These are phyloP conservation scores for Pelecanoides urinatrix DNA, from an alignment of 2,113 vertebrate genomes.

Conservation along the genomic window DNA sequence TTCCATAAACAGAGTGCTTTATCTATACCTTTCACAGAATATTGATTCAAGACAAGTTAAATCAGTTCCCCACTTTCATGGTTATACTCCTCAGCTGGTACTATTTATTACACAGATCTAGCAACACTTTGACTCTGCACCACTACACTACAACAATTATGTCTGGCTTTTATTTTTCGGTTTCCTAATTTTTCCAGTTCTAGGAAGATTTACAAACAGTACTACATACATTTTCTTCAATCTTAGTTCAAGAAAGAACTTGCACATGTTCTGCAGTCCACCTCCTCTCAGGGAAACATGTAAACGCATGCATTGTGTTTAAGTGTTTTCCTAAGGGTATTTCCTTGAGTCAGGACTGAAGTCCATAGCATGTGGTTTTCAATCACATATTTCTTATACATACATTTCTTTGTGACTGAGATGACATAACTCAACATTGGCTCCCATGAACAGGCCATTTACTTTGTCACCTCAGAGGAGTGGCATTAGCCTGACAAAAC, in stretches of 20 bases:
- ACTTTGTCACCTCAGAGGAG: not conserved
- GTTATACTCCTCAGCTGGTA: not conserved
- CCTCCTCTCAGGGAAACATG: not conserved
- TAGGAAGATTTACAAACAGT: not conserved
- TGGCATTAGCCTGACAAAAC: not conserved
- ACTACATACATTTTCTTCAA: not conserved
- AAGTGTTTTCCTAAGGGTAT: not conserved
- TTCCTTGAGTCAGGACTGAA: not conserved
- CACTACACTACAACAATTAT: not conserved
- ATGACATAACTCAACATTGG: not conserved
- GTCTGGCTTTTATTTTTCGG: not conserved
- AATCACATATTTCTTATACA: not conserved
- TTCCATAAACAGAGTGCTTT: not conserved
- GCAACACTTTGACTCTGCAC: not conserved
- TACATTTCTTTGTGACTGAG: not conserved
- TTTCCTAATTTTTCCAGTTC: not conserved
- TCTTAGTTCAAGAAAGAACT: not conserved
- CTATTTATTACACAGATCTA: not conserved
- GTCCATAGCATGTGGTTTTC: not conserved
- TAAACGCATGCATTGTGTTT: not conserved
- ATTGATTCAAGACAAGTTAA: not conserved
- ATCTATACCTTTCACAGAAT: not conserved
- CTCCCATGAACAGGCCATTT: not conserved
- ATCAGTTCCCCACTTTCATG: not conserved
- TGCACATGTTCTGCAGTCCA: not conserved